A percentile compares a stretch with the other conserved stretches of the same genome.
phyloP scores from a whole-genome alignment of 1,140 invertebrate species.

The Trialeurodes vaporariorum region DNA sequence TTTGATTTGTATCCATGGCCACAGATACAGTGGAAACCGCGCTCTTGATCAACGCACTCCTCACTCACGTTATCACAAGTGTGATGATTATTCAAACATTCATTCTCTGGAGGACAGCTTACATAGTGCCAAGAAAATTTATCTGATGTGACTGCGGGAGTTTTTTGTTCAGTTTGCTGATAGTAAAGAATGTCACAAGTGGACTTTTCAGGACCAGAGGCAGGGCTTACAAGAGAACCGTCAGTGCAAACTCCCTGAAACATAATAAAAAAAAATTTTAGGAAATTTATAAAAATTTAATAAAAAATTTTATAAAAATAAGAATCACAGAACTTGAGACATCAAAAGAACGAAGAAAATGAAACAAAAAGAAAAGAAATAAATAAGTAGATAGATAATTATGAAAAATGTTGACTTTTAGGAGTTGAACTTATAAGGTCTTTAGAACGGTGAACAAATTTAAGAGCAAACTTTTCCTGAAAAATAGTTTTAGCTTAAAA shows the following conservation, averaged over 20 bases:
- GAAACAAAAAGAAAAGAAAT: too few relatives aligned
- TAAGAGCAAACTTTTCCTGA: too few relatives aligned
- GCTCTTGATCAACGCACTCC: conserved; percentile 59
- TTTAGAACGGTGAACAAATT: too few relatives aligned
- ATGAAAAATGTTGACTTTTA: too few relatives aligned
- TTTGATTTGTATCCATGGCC: conserved; percentile 62
- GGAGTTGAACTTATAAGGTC: too few relatives aligned
- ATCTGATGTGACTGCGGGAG: background rate
- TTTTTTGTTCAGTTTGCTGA: conserved; percentile 28
- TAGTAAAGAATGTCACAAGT: conserved; percentile 47
- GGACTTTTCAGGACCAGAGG: conserved; percentile 50
- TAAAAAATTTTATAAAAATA: background rate
- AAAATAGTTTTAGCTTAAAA: too few relatives aligned
- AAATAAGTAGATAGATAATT: too few relatives aligned
- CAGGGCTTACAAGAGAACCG: conserved; percentile 58
- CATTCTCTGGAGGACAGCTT: conserved; percentile 82
- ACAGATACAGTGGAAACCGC: conserved; percentile 76
- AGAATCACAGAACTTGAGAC: background rate
- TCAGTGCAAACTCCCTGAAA: conserved; percentile 54
- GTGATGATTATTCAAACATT: conserved; percentile 84
- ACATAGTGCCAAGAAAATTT: conserved; percentile 19
- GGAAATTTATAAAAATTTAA: background rate
- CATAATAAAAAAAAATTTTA: conserved; percentile 14
- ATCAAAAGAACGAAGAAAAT: too few relatives aligned
- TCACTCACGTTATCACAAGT: conserved; percentile 76